Conservation (phyloP, 2,113 vertebrate species). For the Tragulus kanchil region DNA sequence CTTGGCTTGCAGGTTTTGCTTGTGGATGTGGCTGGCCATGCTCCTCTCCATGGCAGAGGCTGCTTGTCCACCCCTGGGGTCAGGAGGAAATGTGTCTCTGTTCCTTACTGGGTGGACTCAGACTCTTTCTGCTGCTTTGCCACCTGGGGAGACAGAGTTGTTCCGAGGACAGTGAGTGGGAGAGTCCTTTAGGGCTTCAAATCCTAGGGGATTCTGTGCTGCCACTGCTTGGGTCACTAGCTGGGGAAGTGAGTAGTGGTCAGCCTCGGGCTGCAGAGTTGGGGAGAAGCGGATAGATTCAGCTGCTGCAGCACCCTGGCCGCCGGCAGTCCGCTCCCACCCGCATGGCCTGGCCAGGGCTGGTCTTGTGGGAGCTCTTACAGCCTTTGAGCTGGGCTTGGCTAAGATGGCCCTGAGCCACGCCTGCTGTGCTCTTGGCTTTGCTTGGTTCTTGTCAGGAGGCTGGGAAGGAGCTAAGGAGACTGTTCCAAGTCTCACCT, state of each 20-base stretch:
- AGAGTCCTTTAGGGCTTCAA: background rate
- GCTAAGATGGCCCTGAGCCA: background rate
- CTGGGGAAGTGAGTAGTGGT: background rate
- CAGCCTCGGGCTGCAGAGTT: background rate
- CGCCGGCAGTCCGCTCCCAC: background rate
- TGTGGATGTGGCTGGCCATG: background rate
- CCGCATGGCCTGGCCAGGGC: background rate
- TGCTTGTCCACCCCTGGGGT: background rate
- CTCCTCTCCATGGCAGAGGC: background rate
- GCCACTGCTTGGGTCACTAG: background rate
- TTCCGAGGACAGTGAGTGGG: background rate
- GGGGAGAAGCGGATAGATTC: background rate
- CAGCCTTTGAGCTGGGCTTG: background rate
- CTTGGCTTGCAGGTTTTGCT: background rate
- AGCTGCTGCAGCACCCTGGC: background rate
- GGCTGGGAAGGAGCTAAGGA: background rate
- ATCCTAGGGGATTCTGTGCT: background rate
- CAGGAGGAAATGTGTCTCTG: background rate
- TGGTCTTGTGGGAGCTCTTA: background rate
- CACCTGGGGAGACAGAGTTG: conserved; percentile 85
- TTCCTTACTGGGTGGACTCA: conserved; percentile 91
- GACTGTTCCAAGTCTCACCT: background rate
- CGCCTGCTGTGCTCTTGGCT: background rate
- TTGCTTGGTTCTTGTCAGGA: background rate
- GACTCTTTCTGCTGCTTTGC: conserved; percentile 95